A percentile compares a stretch with the other conserved stretches of the same genome.
Evolutionary conservation across 1,140 invertebrate genomes (phyloP).

Genomic region (Drosophila murphyi): DNA sequence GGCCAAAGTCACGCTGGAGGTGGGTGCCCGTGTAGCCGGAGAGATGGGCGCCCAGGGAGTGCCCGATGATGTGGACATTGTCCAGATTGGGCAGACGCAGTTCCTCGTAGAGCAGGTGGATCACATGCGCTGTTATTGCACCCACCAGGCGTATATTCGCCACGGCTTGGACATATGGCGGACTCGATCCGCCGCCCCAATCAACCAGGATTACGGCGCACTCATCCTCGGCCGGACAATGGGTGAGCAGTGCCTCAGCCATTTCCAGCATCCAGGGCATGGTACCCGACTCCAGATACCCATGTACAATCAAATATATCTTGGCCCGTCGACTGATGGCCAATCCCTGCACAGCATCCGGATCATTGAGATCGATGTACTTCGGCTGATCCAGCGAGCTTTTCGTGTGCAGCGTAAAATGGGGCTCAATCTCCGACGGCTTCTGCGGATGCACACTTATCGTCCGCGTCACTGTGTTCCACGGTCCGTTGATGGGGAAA

Average conservation of each 20-base stretch:
- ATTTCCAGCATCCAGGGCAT: constrained; percentile 87
- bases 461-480: constrained; percentile 90
- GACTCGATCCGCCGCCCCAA: constrained; percentile 93
- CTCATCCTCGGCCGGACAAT: constrained; percentile 87
- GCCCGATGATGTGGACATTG: constrained; percentile 94
- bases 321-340: constrained; percentile 87
- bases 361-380: constrained; percentile 88
- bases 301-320: constrained; percentile 92
- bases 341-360: constrained; percentile 86
- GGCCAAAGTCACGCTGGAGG: constrained; percentile 88
- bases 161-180: constrained; percentile 95
- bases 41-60: constrained; percentile 94
- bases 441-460: constrained; percentile 91
- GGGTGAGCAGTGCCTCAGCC: constrained; percentile 86
- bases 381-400: constrained; percentile 86
- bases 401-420: constrained; percentile 86
- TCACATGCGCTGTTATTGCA: constrained; percentile 91
- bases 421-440: constrained; percentile 85
- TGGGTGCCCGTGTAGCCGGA: constrained; percentile 92
- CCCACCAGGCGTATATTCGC: constrained; percentile 95
- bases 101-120: constrained; percentile 86
- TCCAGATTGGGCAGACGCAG: constrained; percentile 86
- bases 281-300: constrained; percentile 93
- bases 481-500: constrained; percentile 92
- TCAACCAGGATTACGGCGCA: constrained; percentile 92